Evolutionary conservation across 1,140 invertebrate genomes (phyloP).

Genomic region (Nasonia longicornis): DNA sequence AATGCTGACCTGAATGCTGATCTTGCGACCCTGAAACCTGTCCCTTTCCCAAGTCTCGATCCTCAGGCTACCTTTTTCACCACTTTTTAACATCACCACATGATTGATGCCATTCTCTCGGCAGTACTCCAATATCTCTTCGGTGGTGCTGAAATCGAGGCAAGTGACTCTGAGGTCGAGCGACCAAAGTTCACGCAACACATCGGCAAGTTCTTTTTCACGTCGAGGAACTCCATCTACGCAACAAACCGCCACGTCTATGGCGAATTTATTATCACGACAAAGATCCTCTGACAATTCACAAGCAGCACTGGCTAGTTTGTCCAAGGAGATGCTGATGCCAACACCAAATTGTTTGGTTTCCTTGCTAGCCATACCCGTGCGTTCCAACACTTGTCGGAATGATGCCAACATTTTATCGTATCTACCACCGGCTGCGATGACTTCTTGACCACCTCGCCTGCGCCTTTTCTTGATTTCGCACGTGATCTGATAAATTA

Average conservation of each 20-base stretch:
- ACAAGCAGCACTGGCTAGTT: constrained; percentile 73
- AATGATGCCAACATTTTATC: constrained; percentile 62
- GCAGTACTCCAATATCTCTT: constrained; percentile 79
- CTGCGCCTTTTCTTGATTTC: constrained; percentile 74
- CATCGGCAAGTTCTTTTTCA: constrained; percentile 74
- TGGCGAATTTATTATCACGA: constrained; percentile 57
- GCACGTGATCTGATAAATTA: constrained; percentile 80
- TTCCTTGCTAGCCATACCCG: constrained; percentile 61
- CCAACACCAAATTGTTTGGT: constrained; percentile 76
- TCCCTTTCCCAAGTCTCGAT: constrained; percentile 75
- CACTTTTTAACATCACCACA: constrained; percentile 77
- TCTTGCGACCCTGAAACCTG: constrained; percentile 75
- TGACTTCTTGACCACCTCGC: constrained; percentile 71
- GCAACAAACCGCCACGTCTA: constrained; percentile 78
- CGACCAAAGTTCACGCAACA: constrained; percentile 73
- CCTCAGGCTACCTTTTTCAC: constrained; percentile 73
- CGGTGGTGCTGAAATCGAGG: constrained; percentile 70
- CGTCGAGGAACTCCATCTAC: constrained; percentile 70
- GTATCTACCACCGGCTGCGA: constrained; percentile 76
- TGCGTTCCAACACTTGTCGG: constrained; percentile 62
- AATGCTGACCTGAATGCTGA: constrained; percentile 64
- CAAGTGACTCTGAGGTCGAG: constrained; percentile 71
- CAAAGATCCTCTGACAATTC: constrained; percentile 64
- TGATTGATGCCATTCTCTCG: constrained; percentile 74
- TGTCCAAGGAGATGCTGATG: constrained; percentile 81